Evolutionary conservation across 2,888 invertebrate genomes (phyloP).

Genomic region (Bugulina stolonifera): DNA sequence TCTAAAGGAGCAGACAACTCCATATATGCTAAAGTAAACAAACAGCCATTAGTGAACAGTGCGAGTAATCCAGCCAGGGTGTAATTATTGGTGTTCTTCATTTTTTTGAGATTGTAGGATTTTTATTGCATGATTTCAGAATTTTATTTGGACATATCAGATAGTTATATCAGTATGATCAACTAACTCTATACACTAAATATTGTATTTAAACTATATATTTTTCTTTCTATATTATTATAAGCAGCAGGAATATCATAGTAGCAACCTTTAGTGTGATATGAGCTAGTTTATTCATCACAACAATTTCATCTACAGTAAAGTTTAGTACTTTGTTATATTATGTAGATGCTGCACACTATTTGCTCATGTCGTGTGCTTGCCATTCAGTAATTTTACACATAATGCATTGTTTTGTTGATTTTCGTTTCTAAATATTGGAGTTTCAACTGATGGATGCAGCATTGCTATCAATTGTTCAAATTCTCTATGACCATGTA

Average conservation of each 20-base stretch:
- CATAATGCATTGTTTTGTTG: background rate
- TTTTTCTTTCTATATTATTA: too few species aligned
- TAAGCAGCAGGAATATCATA: too few species aligned
- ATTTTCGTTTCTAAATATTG: background rate
- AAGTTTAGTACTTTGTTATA: too few species aligned
- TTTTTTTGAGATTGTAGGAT: background rate
- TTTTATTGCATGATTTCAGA: too few species aligned
- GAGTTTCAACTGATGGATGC: background rate
- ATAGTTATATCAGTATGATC: too few species aligned
- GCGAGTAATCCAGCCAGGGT: slow-evolving; percentile 3
- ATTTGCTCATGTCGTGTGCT: background rate
- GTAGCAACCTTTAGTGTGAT: too few species aligned
- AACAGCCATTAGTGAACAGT: background rate
- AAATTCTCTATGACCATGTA: background rate
- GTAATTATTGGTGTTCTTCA: background rate
- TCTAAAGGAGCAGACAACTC: slow-evolving; percentile 13
- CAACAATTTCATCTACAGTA: too few species aligned
- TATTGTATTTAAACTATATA: too few species aligned
- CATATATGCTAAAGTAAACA: slow-evolving; percentile 10
- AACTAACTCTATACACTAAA: too few species aligned
- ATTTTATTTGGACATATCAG: too few species aligned
- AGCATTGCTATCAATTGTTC: background rate
- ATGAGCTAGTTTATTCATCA: too few species aligned
- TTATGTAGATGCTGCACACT: background rate
- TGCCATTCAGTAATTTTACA: background rate